Evolutionary conservation across 2,113 vertebrate species (phyloP).

Genomic region (Lates calcarifer): DNA sequence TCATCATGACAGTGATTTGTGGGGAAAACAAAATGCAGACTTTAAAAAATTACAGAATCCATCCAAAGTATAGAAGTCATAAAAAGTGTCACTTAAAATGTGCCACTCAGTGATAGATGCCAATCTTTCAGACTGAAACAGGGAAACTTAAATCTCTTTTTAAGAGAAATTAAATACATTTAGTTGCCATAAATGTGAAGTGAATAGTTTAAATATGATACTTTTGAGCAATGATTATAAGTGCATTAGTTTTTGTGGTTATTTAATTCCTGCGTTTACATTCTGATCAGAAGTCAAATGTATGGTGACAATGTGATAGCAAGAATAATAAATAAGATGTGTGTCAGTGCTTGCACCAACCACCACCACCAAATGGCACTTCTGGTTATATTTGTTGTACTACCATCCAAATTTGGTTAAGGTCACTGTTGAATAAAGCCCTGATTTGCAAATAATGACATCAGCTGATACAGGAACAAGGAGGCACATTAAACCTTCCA

Average conservation of each 20-base stretch:
- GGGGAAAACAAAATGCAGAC: not conserved
- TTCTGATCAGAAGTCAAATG: not conserved
- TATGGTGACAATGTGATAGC: conserved; percentile 34
- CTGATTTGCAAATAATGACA: conserved; percentile 5
- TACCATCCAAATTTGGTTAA: conserved; percentile 6
- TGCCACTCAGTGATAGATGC: conserved; percentile 1
- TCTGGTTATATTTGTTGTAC: conserved; percentile 20
- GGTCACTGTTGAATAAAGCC: conserved; percentile 1
- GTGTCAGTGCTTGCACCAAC: conserved; percentile 37
- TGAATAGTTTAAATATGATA: not conserved
- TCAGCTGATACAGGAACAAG: not conserved
- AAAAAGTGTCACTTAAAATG: no score
- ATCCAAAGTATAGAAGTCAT: not conserved
- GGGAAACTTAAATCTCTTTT: not conserved
- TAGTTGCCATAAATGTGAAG: not conserved
- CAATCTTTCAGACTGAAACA: conserved; percentile 21
- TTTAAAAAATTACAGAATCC: not conserved
- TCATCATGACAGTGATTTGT: not conserved
- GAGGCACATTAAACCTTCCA: not conserved
- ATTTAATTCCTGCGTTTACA: not conserved
- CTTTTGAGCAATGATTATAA: not conserved
- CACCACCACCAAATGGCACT: conserved; percentile 28
- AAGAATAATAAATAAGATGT: conserved; percentile 60
- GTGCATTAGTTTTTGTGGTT: conserved; percentile 13
- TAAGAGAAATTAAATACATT: conserved; percentile 24